Percentiles rank a stretch among this genome's conserved stretches.
Conservation (phyloP, 2,113 vertebrate genomes). For the Oreotrochilus melanogaster region DNA sequence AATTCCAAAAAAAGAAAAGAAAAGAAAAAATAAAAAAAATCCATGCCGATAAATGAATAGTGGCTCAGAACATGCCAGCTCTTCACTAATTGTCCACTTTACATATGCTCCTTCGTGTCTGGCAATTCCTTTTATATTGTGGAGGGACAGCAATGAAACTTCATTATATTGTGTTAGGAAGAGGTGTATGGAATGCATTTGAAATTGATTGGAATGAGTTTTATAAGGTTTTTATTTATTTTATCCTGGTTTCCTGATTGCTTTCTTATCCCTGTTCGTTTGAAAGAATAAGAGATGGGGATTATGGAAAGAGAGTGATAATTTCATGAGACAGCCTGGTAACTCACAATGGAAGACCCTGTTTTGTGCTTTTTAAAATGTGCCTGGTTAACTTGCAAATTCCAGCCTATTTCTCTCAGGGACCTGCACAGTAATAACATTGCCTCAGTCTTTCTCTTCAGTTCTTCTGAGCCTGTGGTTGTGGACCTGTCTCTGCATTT, state of each 20-base stretch:
- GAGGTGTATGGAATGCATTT: background rate
- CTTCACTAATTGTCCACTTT: constrained; percentile 49
- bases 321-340: background rate
- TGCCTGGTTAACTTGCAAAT: background rate
- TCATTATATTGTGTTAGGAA: background rate
- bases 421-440: background rate
- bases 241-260: background rate
- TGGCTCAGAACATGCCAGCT: constrained; percentile 24
- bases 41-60: constrained; percentile 26
- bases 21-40: background rate
- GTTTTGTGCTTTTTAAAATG: background rate
- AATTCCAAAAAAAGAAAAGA: background rate
- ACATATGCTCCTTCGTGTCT: constrained; percentile 17
- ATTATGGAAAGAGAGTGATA: background rate
- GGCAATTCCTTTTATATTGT: background rate
- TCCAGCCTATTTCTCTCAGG: background rate
- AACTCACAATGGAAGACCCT: background rate
- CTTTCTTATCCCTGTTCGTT: background rate
- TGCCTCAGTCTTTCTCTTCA: background rate
- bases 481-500: background rate
- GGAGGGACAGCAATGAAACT: constrained; percentile 4
- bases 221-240: constrained; percentile 10
- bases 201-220: background rate
- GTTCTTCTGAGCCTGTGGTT: background rate
- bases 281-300: background rate